Evolutionary conservation across 1,140 invertebrate species (phyloP).

Genomic region (Globodera ellingtonae): DNA sequence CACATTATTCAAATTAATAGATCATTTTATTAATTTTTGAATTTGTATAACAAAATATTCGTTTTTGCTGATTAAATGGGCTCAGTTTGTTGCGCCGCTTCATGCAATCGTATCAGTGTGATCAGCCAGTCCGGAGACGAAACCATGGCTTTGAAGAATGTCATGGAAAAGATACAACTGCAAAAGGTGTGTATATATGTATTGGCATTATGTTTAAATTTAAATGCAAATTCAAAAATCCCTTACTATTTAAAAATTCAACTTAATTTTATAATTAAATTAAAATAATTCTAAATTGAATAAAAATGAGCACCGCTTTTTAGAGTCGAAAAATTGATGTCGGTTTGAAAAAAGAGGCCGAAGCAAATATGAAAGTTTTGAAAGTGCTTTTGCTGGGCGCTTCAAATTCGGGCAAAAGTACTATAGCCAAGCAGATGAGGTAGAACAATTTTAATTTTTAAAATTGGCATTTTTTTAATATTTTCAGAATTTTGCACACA

Average conservation of each 20-base stretch:
- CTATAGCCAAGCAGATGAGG: conserved; percentile 32
- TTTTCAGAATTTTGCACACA: conserved; percentile 27
- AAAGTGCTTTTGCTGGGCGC: conserved; percentile 25
- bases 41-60: no score
- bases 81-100: neutral
- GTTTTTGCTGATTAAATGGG: neutral
- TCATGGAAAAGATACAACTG: neutral
- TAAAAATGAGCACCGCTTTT: neutral
- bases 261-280: no score
- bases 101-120: neutral
- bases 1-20: no score
- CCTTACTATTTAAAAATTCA: no score
- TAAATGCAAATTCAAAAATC: no score
- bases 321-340: conserved; percentile 20
- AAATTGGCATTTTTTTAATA: neutral
- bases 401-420: conserved; percentile 27
- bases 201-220: neutral
- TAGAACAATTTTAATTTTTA: neutral
- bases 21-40: no score
- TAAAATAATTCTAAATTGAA: no score
- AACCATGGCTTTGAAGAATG: neutral
- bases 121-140: neutral
- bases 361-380: conserved; percentile 4
- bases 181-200: neutral
- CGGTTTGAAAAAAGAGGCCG: conserved; percentile 11